Conservation (phyloP, 2,888 invertebrate genomes). For the Scaptomyza reducta region DNA sequence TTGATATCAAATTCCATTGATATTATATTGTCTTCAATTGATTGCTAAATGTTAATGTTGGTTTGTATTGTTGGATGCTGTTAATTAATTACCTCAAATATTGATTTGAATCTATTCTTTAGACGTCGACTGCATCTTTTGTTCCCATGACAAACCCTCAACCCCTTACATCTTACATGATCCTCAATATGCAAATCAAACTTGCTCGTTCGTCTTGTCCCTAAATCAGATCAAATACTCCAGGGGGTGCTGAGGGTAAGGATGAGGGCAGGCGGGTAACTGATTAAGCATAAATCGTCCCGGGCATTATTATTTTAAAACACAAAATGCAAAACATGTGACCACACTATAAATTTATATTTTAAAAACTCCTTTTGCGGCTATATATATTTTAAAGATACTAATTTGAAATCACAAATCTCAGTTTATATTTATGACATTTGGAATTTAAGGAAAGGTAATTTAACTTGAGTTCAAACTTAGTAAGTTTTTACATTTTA, state of each 20-base stretch:
- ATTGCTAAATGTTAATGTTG: conserved; percentile 69
- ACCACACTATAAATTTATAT: conserved; percentile 45
- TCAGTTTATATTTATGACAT: no score
- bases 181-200: conserved; percentile 68
- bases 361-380: not conserved
- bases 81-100: conserved; percentile 81
- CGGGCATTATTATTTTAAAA: conserved; percentile 10
- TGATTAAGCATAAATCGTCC: conserved; percentile 61
- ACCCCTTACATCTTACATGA: conserved; percentile 49
- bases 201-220: conserved; percentile 37
- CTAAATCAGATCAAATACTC: conserved; percentile 51
- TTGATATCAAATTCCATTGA: conserved; percentile 15
- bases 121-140: conserved; percentile 58
- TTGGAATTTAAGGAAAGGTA: no score
- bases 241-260: conserved; percentile 51
- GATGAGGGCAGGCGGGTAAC: conserved; percentile 43
- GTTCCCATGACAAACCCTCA: conserved; percentile 76
- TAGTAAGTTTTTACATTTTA: no score
- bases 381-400: not conserved
- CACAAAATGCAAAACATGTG: conserved; percentile 14
- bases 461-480: no score
- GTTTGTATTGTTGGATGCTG: conserved; percentile 50
- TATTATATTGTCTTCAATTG: conserved; percentile 69
- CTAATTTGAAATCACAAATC: no score
- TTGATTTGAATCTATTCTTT: conserved; percentile 73